These are phyloP conservation scores for Leucophenga montana DNA, from an alignment of 2,888 invertebrate species.

Conservation along the genomic window DNA sequence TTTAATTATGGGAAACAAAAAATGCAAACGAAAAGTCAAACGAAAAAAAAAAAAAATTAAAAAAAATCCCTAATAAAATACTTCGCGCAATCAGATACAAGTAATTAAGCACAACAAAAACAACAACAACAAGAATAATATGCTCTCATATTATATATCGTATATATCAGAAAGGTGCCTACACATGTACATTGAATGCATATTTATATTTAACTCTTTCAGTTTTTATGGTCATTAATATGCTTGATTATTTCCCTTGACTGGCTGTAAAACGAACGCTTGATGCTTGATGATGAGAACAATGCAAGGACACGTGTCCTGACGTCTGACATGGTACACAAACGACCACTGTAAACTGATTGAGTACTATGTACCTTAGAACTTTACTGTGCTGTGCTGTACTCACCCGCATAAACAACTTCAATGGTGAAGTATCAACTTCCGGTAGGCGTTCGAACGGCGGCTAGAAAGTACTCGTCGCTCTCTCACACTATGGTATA, in stretches of 20 bases:
- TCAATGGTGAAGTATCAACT: constrained; percentile 63
- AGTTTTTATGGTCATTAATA: constrained; percentile 68
- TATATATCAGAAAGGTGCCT: constrained; percentile 38
- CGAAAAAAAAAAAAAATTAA: constrained; percentile 38
- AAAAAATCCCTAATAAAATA: constrained; percentile 33
- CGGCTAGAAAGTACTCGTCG: not conserved
- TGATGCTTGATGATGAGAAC: constrained; percentile 29
- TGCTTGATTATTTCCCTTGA: constrained; percentile 68
- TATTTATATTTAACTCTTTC: constrained; percentile 63
- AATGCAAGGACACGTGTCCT: constrained; percentile 54
- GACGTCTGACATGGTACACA: constrained; percentile 17
- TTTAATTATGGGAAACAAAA: constrained; percentile 65
- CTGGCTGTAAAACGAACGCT: constrained; percentile 37
- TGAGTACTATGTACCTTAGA: constrained; percentile 11
- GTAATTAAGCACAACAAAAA: constrained; percentile 65
- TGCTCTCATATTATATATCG: constrained; percentile 28
- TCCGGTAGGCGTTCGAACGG: constrained; percentile 50
- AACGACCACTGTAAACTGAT: constrained; percentile 10
- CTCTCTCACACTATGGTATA: not conserved
- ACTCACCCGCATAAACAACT: constrained; percentile 66
- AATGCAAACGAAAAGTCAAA: constrained; percentile 53
- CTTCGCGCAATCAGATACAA: constrained; percentile 58
- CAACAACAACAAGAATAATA: constrained; percentile 16
- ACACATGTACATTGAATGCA: constrained; percentile 28
- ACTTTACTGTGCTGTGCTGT: constrained; percentile 38